A percentile compares a stretch with the other conserved stretches of the same genome.
Conservation (phyloP, 2,113 vertebrate genomes). For the Clarias magur region DNA sequence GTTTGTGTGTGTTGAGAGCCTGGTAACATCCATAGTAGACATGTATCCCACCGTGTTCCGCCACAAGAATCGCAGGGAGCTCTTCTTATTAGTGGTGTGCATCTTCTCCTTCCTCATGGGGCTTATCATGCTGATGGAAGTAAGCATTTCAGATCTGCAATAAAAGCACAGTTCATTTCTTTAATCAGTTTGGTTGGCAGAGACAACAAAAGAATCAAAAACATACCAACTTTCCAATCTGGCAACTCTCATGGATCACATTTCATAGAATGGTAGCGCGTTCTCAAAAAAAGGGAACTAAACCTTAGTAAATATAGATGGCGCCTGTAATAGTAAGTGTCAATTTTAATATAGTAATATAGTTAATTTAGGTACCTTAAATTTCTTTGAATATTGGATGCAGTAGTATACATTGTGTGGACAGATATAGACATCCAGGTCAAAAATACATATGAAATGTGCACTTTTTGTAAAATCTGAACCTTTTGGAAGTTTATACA, state of each 20-base stretch:
- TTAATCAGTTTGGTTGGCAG: not conserved
- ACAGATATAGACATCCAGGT: not conserved
- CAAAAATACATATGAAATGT: not conserved
- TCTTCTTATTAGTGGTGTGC: conserved; percentile 83
- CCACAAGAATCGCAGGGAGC: conserved; percentile 88
- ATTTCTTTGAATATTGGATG: too few relatives aligned
- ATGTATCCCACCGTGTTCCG: conserved; percentile 89
- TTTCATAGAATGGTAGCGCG: not conserved
- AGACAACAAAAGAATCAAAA: not conserved
- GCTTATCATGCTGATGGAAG: conserved; percentile 94
- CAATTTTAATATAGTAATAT: not conserved
- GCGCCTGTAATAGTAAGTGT: not conserved
- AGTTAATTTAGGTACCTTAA: not conserved
- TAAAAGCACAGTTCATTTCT: not conserved
- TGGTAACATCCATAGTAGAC: conserved; percentile 92
- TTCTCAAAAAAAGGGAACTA: not conserved
- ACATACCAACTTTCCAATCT: not conserved
- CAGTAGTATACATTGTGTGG: too few relatives aligned
- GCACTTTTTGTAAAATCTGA: not conserved
- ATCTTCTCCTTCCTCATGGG: conserved; percentile 84
- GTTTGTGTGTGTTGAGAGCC: conserved; percentile 96
- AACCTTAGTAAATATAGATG: not conserved
- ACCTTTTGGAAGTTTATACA: not conserved
- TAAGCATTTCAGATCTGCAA: conserved; percentile 54
- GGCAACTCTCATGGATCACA: not conserved